Evolutionary conservation across 2,113 vertebrate species (phyloP), one percentile per base, ranked within the genome.

Genomic region (Terrapene triunguis): DNA sequence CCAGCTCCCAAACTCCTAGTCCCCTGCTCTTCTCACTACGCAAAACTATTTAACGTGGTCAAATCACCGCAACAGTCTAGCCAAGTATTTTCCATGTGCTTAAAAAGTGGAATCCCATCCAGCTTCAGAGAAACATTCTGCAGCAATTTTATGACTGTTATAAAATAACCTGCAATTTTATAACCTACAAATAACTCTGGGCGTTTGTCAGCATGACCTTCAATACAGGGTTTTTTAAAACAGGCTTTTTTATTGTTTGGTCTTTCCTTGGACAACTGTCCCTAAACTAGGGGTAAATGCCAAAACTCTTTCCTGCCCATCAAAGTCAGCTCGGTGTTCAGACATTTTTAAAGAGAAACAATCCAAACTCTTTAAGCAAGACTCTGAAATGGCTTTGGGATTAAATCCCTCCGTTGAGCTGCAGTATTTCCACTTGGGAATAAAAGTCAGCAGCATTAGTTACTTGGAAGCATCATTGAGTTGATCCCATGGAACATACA

Each of bases 341-440:
- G 6, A 12, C 57, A 50, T 19, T 65, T 11, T 83, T 53, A 32
- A 74, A 83, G 47, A 35, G 21, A 7, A 76, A 76, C 72, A 76
- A 76, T 44, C 38, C 72, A 76, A 76, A 24, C 24, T 35, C 8
- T 50, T 62, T 35, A 55, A 59, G 42, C 10, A 59, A 57, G 81
- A 12, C 78, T 44, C 62, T 25, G 1, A 8, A 24, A 74, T 27
- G 12, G 25, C 69, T 90, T 32, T 38, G 54, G 85, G 84, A 21
- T 85, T 53, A 86, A 69, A n/a, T 11, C 29, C 25, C 76, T 25
- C 82, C 6, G 0, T 69, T 51, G 42, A 50, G 57, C 72, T 55
- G 47, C 10, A 38, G 82, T n/a, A 38, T 29, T 42, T 47, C 8
- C 57, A 9, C 22, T 3, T 0, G 0, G 50, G 80, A 44, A 86